phyloP scores from a whole-genome alignment of 2,797 vertebrate species.

The Trematomus bernacchii region DNA sequence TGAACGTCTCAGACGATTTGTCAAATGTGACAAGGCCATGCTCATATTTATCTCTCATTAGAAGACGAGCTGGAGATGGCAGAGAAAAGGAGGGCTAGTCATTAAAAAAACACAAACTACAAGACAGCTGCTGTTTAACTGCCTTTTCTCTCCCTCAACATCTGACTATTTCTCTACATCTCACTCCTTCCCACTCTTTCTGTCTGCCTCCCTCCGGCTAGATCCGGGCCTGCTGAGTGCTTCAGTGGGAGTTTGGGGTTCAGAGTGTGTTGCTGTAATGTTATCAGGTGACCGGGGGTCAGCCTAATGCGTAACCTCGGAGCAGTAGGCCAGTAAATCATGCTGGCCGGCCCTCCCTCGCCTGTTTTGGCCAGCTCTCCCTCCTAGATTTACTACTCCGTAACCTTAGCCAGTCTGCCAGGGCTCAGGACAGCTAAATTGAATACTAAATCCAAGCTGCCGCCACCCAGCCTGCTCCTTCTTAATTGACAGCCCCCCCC shows the following conservation, averaged over 20 bases:
- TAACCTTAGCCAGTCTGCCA: conserved; percentile 87
- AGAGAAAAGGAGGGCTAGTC: conserved; percentile 57
- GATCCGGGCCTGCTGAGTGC: conserved; percentile 77
- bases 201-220: conserved; percentile 68
- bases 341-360: conserved; percentile 73
- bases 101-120: conserved; percentile 72
- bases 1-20: conserved; percentile 79
- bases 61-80: conserved; percentile 60
- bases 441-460: conserved; percentile 88
- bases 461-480: conserved; percentile 77
- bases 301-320: conserved; percentile 84
- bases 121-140: conserved; percentile 75
- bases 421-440: conserved; percentile 87
- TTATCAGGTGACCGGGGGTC: conserved; percentile 84
- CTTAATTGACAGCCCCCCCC: conserved; percentile 74
- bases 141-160: conserved; percentile 34
- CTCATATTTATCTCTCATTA: conserved; percentile 78
- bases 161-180: conserved; percentile 35
- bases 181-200: conserved; percentile 33
- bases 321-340: conserved; percentile 85
- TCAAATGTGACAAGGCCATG: conserved; percentile 80
- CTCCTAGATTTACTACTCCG: conserved; percentile 86
- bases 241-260: conserved; percentile 83
- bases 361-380: conserved; percentile 79
- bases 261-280: conserved; percentile 83